Base-by-base conservation (phyloP, 2,888 invertebrate species). In the Torymus auratus region DNA sequence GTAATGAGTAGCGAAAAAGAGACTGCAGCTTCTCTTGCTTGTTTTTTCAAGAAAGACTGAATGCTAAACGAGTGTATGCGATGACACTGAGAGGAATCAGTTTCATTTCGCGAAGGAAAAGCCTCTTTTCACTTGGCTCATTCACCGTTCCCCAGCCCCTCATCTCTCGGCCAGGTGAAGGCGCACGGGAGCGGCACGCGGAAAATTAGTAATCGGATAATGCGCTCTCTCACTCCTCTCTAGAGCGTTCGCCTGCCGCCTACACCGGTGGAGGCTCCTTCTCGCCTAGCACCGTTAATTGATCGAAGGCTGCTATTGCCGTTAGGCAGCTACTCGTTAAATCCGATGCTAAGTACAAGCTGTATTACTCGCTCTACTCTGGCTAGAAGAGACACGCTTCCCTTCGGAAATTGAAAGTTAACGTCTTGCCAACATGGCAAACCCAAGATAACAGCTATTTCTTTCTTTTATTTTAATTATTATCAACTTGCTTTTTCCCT, bases 121-220 rank as follows among this genome's bases (percentile, higher is more conserved):
- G 58, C 14, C 28, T 64, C 17, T 20, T 41, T 5, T 41, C 41
- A 41, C 41, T 41, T 41, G 41, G 41, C 41, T 41, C 41, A 41
- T 41, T 41, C 41, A 7, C 5, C 41, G 41, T 41, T 41, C 41
- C 7, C 7, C 41, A 41, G 5, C 15, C 13, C 20, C 10, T 14
- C 23, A 15, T 2, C 64, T 15, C 17, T 52, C 15, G n/a, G 0
- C 23, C 53, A 13, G 23, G 15, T 15, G 5, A 41, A 41, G 50
- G 70, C 58, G 15, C 15, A 23, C 23, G 15, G 73, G 23, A 41
- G 41, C 7, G 7, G 50, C 70, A 61, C 74, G 74, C 73, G 55
- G 67, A 64, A 79, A 79, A 79, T 79, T 79, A 79, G 79, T 79
- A 79, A 79, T 79, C 79, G 79, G 79, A 79, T 79, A 74, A 79